phyloP scores from a whole-genome alignment of 2,797 vertebrate species.

The Trachops cirrhosus region DNA sequence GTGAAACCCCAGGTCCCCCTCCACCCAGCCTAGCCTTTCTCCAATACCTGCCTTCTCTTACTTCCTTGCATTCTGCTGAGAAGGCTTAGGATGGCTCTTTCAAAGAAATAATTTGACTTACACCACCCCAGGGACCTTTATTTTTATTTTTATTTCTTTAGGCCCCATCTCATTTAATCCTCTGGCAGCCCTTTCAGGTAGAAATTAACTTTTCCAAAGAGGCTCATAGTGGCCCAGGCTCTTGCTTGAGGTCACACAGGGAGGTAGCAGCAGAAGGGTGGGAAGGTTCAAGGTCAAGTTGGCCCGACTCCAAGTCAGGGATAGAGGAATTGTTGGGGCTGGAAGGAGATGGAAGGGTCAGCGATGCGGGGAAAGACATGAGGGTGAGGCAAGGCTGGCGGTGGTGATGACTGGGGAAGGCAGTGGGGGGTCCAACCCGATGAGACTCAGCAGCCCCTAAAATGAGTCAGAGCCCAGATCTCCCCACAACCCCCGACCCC shows the following conservation, averaged over 20 bases:
- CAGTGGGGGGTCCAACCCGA: neutral
- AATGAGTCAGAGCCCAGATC: neutral
- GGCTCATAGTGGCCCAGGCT: neutral
- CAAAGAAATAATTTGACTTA: neutral
- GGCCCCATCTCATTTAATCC: neutral
- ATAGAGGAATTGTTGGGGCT: neutral
- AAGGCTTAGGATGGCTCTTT: neutral
- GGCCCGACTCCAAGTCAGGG: neutral
- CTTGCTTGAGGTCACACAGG: neutral
- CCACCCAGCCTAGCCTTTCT: rapidly evolving
- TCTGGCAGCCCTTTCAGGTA: neutral
- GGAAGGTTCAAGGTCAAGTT: neutral
- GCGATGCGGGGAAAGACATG: too few relatives aligned
- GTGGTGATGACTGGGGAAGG: neutral
- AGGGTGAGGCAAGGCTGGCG: neutral
- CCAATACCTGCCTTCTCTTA: neutral
- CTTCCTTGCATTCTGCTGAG: rapidly evolving
- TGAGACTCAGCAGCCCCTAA: neutral
- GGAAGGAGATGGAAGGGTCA: neutral
- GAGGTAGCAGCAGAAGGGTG: neutral
- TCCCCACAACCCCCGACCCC: neutral
- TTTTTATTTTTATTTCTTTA: neutral
- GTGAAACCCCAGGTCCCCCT: neutral
- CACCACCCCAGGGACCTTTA: rapidly evolving
- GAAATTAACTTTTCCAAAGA: neutral